Conservation (phyloP, 1,140 invertebrate species). For the Adelges cooleyi region DNA sequence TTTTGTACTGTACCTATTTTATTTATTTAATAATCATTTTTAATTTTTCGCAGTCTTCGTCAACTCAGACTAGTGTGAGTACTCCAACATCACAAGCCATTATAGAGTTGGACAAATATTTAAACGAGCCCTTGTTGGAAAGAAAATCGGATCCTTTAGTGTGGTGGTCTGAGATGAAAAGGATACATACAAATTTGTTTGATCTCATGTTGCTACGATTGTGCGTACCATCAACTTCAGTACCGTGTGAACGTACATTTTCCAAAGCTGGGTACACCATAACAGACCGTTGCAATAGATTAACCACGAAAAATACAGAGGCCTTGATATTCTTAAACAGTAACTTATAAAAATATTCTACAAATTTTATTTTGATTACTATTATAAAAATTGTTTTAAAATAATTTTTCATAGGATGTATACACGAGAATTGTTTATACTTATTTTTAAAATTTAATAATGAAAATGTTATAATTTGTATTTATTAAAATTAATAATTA, state of each 20-base stretch:
- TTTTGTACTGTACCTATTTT: too few species aligned
- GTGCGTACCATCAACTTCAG: constrained; percentile 3
- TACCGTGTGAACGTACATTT: not conserved
- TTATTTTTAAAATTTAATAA: too few species aligned
- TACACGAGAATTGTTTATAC: too few species aligned
- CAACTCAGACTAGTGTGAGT: not conserved
- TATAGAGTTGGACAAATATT: constrained; percentile 3
- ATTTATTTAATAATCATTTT: too few species aligned
- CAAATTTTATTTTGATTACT: too few species aligned
- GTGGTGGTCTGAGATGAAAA: constrained; percentile 6
- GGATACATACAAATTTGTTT: constrained; percentile 3
- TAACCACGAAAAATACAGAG: not conserved
- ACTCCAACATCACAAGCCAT: not conserved
- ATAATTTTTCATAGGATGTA: too few species aligned
- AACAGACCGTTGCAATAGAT: constrained; percentile 13
- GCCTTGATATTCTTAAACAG: not conserved
- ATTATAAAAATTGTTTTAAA: too few species aligned
- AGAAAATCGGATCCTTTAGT: not conserved
- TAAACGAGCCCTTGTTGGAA: not conserved
- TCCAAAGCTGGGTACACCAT: constrained; percentile 19
- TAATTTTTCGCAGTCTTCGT: too few species aligned
- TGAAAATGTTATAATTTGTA: too few species aligned
- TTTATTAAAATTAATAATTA: too few species aligned
- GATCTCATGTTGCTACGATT: not conserved
- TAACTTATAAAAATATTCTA: constrained; percentile 8